Percentiles rank a stretch among this genome's conserved stretches.
phyloP scores from a whole-genome alignment of 2,888 invertebrate genomes.

The Nemotelus pantherinus region DNA sequence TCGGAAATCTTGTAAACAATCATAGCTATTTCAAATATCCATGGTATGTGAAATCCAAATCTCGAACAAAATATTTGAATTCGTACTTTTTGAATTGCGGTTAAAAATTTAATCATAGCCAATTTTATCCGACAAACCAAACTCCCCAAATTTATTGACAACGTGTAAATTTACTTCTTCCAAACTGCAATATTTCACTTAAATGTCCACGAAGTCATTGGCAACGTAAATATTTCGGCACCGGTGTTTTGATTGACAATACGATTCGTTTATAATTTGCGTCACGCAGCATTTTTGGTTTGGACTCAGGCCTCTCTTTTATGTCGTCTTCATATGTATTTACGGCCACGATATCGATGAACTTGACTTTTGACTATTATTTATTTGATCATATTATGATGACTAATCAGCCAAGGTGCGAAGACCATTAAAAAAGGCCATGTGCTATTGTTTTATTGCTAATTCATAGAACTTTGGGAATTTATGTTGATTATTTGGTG shows the following conservation, averaged over 20 bases:
- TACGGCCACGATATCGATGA: neutral
- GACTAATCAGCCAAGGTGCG: slow-evolving; percentile 2
- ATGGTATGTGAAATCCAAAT: too few species aligned
- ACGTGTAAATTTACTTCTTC: too few species aligned
- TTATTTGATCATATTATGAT: neutral
- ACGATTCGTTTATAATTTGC: slow-evolving; percentile 23
- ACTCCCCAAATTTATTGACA: too few species aligned
- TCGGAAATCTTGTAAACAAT: too few species aligned
- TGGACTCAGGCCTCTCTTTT: slow-evolving; percentile 21
- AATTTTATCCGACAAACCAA: too few species aligned
- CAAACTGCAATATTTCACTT: neutral
- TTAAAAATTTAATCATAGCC: too few species aligned
- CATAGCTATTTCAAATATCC: neutral
- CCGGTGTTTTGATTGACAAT: neutral
- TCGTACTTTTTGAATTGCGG: too few species aligned
- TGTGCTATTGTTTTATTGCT: neutral
- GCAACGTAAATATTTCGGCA: neutral
- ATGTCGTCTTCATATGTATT: neutral
- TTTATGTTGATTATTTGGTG: too few species aligned
- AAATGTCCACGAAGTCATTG: slow-evolving; percentile 13
- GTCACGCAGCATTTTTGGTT: slow-evolving; percentile 22
- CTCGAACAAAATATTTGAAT: too few species aligned
- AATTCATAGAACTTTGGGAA: neutral
- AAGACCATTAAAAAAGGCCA: slow-evolving; percentile 22
- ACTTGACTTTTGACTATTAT: slow-evolving; percentile 30